Base-by-base conservation (phyloP, 2,113 vertebrate genomes). In the Fulica atra region DNA sequence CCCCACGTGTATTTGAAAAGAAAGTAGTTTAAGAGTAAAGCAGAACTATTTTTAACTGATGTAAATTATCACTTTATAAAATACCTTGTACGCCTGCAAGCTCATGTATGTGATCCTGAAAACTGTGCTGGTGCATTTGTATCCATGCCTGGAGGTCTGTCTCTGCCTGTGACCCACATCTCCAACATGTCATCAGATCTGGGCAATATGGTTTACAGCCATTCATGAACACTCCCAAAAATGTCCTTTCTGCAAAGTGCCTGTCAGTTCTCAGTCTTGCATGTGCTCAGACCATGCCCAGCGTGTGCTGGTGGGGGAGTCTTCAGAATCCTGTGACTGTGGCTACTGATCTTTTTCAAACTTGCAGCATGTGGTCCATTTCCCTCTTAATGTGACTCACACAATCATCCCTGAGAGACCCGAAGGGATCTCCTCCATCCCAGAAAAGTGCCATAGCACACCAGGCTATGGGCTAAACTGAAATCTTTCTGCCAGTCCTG, bases 291-390 rank as follows among this genome's bases (percentile, higher is more conserved):
- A 63, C 16, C 26, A 10, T 63, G 33, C 20, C n/a, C 23, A 56
- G 26, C 19, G 31, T 9, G 19, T 1, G 1, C 56, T 51, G 2
- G 36, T 2, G 0, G 23, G 24, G 11, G 19, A 24, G 24, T 23
- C 35, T 44, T 44, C 48, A 21, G 13, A 44, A 46, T 46, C n/a
- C 42, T 81, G 11, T 35, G 35, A 48, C 53, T 36, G 2, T 36
- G 26, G 18, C 44, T 48, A 26, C 46, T 66, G 29, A 36, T 61
- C 40, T 74, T 56, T 44, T 26, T 80, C 38, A 54, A 44, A 56
- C 19, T 44, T 72, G 29, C 23, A 66, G 44, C 10, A 0, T n/a
- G 53, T 76, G 50, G 42, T 36, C 19, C 16, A 6, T 69, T 63
- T 64, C 36, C 35, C 35, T 31, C 18, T 59, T 31, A 35, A 46